Evolutionary conservation across 2,113 vertebrate species (phyloP), one percentile per base, ranked within the genome.

Genomic region (Tapirus terrestris): DNA sequence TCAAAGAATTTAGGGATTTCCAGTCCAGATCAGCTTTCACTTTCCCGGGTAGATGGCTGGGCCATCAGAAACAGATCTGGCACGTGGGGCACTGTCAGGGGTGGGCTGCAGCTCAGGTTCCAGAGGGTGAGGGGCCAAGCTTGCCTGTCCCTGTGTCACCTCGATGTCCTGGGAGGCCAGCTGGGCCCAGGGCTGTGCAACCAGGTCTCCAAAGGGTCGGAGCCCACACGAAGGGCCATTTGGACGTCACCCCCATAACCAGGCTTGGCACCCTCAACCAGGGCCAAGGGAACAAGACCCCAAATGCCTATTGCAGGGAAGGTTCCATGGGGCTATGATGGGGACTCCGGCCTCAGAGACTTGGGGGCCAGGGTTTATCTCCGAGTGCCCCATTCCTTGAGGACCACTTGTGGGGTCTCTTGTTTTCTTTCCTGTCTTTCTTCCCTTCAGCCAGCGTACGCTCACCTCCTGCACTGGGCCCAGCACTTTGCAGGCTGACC

Each of bases 1-100:
- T 89, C 73, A 33, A 86, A 39, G 94, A 86, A 93, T 86, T 63
- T 27, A n/a, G 31, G 58, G 29, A 51, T 81, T 81, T 86, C 80
- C 33, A 68, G 9, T n/a, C 58, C 51, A 58, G 27, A 43, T 73
- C 73, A 39, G 65, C 61, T 51, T 25, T n/a, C 65, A 1, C 48
- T 53, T 60, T 68, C 58, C 65, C 33, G 39, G 67, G 33, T 31
- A 33, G 58, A 18, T 1, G 39, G 31, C 33, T 11, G 2, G 2
- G 58, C 36, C 3, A 1, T 43, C 33, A 8, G 88, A 33, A 31
- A 36, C 53, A 3, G 8, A 13, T 4, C 68, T 53, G 17, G 1
- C 21, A 2, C 14, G 4, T 18, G 8, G 67, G 58, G 31, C 1
- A 1, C 6, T 13, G 16, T 43, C 29, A 29, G 31, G 80, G 18